Conservation (phyloP, 1,140 invertebrate genomes). For the Panulirus ornatus region DNA sequence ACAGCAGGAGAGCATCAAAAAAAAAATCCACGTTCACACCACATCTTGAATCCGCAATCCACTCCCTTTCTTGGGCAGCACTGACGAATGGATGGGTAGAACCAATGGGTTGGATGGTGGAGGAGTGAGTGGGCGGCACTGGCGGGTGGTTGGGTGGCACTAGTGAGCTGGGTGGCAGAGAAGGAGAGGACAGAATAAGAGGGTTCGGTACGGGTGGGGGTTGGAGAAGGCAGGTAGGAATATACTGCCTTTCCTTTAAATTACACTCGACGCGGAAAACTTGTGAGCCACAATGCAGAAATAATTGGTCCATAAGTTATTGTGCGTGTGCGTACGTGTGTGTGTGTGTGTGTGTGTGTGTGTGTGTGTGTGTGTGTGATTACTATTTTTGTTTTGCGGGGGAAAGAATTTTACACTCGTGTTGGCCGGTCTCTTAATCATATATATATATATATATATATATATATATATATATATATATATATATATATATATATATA, state of each 20-base stretch:
- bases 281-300: conserved; percentile 7
- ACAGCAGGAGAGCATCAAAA: no score
- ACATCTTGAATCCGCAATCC: no score
- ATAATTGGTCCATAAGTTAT: conserved; percentile 1
- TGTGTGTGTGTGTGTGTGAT: no score
- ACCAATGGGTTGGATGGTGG: background rate
- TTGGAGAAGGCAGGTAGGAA: background rate
- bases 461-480: background rate
- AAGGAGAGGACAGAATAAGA: background rate
- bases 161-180: background rate
- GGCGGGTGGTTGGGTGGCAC: background rate
- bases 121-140: background rate
- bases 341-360: no score
- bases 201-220: background rate
- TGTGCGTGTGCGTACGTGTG: background rate
- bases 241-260: background rate
- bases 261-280: conserved; percentile 11
- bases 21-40: no score
- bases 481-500: background rate
- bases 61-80: no score
- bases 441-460: background rate
- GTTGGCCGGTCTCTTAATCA: no score
- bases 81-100: background rate
- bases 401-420: no score
- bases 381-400: no score